Percentiles rank a stretch among this genome's conserved stretches.
These are phyloP conservation scores for Lithosia quadra DNA, from an alignment of 2,888 invertebrate species.

Conservation along the genomic window DNA sequence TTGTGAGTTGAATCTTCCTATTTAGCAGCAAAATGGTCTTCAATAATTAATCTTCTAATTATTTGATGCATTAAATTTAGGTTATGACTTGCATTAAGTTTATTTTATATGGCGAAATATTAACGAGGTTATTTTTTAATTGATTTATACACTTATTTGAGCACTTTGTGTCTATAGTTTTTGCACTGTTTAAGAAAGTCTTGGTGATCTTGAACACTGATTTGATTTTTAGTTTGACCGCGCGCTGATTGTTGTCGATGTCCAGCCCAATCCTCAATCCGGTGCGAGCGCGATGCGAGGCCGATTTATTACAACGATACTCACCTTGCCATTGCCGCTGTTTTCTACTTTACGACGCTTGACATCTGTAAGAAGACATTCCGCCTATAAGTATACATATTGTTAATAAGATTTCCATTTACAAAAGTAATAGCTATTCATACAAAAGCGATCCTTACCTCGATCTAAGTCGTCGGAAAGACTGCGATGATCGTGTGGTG, in stretches of 20 bases:
- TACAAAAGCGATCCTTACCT: conserved; percentile 60
- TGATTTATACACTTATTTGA: conserved; percentile 33
- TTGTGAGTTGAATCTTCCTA: neutral
- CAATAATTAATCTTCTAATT: conserved; percentile 4
- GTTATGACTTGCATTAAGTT: neutral
- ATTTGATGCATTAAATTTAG: neutral
- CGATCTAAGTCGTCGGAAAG: conserved; percentile 82
- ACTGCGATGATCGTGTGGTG: conserved; percentile 86
- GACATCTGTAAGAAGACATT: conserved; percentile 86
- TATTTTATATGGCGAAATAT: conserved; percentile 8
- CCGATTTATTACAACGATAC: conserved; percentile 87
- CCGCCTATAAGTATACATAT: neutral
- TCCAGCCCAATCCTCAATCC: conserved; percentile 89
- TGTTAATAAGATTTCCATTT: neutral
- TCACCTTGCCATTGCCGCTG: conserved; percentile 92
- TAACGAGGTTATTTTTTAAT: conserved; percentile 10
- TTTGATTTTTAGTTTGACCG: conserved; percentile 34
- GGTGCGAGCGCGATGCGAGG: conserved; percentile 78
- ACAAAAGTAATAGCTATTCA: neutral
- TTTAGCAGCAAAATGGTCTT: neutral
- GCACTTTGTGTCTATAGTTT: conserved; percentile 46
- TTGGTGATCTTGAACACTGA: conserved; percentile 48
- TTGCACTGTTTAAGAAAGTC: conserved; percentile 45
- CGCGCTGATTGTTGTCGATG: conserved; percentile 57
- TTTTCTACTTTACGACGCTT: conserved; percentile 95